Percentiles rank a stretch among this genome's conserved stretches.
phyloP scores from a whole-genome alignment of 2,113 vertebrate genomes.

The Odobenus rosmarus region DNA sequence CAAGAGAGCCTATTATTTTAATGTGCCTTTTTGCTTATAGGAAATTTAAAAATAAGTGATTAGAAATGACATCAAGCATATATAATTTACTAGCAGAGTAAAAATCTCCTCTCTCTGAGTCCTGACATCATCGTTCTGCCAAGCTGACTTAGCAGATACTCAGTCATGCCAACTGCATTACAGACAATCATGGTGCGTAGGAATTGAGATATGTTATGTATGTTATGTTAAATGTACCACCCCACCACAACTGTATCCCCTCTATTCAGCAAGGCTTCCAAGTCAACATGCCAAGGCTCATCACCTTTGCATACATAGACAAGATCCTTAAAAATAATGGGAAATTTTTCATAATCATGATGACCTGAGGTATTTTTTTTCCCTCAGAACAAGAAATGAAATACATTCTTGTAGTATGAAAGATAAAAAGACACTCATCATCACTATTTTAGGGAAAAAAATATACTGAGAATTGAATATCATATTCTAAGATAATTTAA shows the following conservation, averaged over 20 bases:
- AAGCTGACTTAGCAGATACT: background rate
- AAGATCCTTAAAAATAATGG: constrained; percentile 3
- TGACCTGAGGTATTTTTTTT: background rate
- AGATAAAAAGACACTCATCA: background rate
- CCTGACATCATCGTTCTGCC: background rate
- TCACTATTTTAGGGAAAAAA: background rate
- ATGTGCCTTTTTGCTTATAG: background rate
- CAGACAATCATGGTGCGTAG: background rate
- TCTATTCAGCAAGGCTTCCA: background rate
- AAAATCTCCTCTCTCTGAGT: background rate
- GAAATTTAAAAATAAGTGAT: background rate
- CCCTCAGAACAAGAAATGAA: background rate
- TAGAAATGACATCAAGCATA: background rate
- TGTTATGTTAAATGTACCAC: background rate
- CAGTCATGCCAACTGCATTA: background rate
- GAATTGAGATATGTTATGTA: background rate
- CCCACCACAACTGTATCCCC: background rate
- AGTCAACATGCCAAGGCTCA: constrained; percentile 22
- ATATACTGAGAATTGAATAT: background rate
- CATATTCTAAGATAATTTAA: background rate
- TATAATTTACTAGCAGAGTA: background rate
- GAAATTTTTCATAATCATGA: background rate
- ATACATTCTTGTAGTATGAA: background rate
- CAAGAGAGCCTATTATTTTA: background rate
- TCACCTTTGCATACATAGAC: background rate